Evolutionary conservation across 2,888 invertebrate species (phyloP).

Genomic region (Callosobruchus maculatus): DNA sequence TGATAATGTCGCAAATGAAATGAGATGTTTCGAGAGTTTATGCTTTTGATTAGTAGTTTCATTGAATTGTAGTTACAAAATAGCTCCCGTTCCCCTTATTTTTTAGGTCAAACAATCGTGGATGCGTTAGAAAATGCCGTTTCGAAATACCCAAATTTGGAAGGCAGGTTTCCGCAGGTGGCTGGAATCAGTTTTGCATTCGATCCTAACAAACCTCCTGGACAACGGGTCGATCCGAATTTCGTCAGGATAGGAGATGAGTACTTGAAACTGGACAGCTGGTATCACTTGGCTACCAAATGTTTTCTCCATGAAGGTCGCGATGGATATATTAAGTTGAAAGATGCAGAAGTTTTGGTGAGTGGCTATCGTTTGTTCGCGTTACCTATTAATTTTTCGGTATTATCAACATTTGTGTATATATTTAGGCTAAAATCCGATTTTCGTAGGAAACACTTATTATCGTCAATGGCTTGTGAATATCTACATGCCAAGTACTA

Average conservation of each 20-base stretch:
- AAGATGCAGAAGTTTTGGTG: constrained; percentile 70
- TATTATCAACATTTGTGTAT: no score
- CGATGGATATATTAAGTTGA: constrained; percentile 82
- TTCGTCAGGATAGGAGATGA: constrained; percentile 83
- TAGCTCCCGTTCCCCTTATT: no score
- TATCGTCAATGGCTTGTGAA: no score
- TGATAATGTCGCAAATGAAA: no score
- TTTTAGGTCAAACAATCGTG: constrained; percentile 61
- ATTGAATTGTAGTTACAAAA: no score
- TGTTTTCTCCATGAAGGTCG: constrained; percentile 76
- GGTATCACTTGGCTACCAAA: constrained; percentile 77
- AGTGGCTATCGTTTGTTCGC: constrained; percentile 25
- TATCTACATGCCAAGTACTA: no score
- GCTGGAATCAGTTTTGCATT: constrained; percentile 76
- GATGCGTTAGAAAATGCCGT: constrained; percentile 81
- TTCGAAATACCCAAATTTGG: constrained; percentile 79
- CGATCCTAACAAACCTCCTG: constrained; percentile 66
- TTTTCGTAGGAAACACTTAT: no score
- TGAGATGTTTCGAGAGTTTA: no score
- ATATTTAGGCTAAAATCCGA: no score
- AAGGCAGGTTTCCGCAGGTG: constrained; percentile 86
- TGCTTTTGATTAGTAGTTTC: no score
- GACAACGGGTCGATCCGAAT: constrained; percentile 65
- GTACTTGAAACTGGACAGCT: constrained; percentile 67
- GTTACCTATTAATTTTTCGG: no score